Percentiles rank a stretch among this genome's conserved stretches.
These are phyloP conservation scores for Leptoclinus maculatus DNA, from an alignment of 2,797 vertebrate species.

Conservation along the genomic window DNA sequence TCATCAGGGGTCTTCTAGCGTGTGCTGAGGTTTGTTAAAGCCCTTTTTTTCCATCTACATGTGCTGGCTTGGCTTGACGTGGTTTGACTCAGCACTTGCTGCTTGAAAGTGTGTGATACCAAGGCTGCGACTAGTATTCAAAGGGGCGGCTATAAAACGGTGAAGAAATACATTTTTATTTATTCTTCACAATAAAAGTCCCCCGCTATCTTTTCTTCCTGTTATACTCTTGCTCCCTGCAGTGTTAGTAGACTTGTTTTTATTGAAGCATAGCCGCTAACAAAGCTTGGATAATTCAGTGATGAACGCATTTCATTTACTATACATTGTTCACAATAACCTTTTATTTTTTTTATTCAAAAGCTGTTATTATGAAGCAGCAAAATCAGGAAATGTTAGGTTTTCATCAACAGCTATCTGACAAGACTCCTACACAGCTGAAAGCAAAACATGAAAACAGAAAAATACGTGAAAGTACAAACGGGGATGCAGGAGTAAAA, in stretches of 20 bases:
- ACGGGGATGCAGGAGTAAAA: not conserved
- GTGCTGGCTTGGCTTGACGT: too few species aligned
- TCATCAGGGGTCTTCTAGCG: not conserved
- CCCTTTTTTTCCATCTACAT: too few species aligned
- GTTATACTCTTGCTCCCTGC: not conserved
- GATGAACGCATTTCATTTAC: not conserved
- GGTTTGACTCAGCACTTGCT: too few species aligned
- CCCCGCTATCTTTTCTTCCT: not conserved
- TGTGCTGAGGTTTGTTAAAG: not conserved
- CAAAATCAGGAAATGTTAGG: not conserved
- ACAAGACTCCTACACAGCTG: too few species aligned
- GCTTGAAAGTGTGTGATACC: too few species aligned
- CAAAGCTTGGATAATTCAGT: too few species aligned
- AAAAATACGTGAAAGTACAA: not conserved
- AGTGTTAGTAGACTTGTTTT: not conserved
- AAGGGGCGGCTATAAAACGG: too few species aligned
- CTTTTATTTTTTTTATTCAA: too few species aligned
- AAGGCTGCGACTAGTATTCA: too few species aligned
- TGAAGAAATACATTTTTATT: not conserved
- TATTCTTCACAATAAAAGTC: not conserved
- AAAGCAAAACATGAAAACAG: not conserved
- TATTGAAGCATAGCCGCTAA: too few species aligned
- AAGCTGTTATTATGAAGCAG: too few species aligned
- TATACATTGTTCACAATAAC: not conserved
- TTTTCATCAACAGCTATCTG: too few species aligned